A percentile compares a stretch with the other conserved stretches of the same genome.
Conservation (phyloP, 1,140 invertebrate genomes). For the Drosophila mauritiana region DNA sequence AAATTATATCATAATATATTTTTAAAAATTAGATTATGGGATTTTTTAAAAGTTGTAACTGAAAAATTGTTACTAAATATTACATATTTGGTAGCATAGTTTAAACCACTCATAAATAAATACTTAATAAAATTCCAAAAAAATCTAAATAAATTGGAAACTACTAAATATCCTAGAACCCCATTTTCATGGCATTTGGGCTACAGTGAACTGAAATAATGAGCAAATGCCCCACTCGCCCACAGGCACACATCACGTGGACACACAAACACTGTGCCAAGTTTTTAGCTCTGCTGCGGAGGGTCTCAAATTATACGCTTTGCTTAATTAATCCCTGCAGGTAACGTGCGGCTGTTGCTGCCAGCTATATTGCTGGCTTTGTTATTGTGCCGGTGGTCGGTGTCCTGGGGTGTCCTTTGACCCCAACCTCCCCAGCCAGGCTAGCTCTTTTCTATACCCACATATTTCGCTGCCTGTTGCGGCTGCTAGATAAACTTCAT, state of each 20-base stretch:
- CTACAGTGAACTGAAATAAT: slow-evolving; percentile 14
- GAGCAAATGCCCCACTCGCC: slow-evolving; percentile 2
- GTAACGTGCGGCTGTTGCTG: slow-evolving; percentile 42
- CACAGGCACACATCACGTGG: slow-evolving; percentile 13
- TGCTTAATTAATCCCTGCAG: slow-evolving; percentile 73
- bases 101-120: too few relatives aligned
- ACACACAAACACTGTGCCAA: slow-evolving; percentile 11
- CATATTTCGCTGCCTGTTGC: slow-evolving; percentile 38
- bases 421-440: slow-evolving; percentile 14
- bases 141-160: neutral
- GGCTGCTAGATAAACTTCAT: slow-evolving; percentile 53
- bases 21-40: too few relatives aligned
- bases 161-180: neutral
- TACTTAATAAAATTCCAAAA: neutral
- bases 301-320: slow-evolving; percentile 62
- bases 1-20: too few relatives aligned
- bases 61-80: neutral
- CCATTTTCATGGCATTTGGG: neutral
- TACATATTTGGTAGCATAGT: too few relatives aligned
- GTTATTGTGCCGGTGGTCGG: slow-evolving; percentile 22
- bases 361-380: slow-evolving; percentile 6
- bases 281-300: slow-evolving; percentile 43
- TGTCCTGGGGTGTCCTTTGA: slow-evolving; percentile 41
- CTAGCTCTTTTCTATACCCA: slow-evolving; percentile 22
- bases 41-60: too few relatives aligned